Evolutionary conservation across 2,113 vertebrate genomes (phyloP), one percentile per base, ranked within the genome.

Genomic region (Caracal caracal): DNA sequence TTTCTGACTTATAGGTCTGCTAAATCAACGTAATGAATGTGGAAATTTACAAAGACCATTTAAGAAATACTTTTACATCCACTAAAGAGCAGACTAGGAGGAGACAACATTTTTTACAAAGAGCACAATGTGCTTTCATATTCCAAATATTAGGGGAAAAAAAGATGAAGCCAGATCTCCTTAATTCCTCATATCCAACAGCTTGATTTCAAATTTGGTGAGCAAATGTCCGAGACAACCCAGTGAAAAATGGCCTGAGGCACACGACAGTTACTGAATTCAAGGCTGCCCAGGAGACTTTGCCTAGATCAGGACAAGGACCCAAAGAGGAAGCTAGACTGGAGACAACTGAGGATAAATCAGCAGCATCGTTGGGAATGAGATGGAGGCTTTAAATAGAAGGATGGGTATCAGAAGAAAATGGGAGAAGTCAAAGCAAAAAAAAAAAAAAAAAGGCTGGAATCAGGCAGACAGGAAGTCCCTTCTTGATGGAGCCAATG

Each of bases 41-140:
- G 59, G 66, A 97, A 88, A 93, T 73, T 71, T 47, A 96, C 24
- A 96, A 78, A 94, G 93, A 68, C 8, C 9, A 96, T 28, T 92
- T 75, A 84, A 76, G 66, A 83, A 95, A 81, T 88, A 81, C 20
- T 78, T 96, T 93, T 90, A 82, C 3, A 84, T 73, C 81, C 78
- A 81, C 61, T 80, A 49, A 82, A 95, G 13, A 82, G 53, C 24
- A 82, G 61, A 82, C 30, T 0, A 96, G 49, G 26, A 78, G 61
- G 33, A 93, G 49, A 84, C 53, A 73, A 90, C 6, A 22, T 85
- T 92, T 94, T 68, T 87, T 73, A 92, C n/a, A 80, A 15, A 70
- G 87, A 96, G 78, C 12, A 89, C 6, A 75, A 61, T 26, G 47
- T 88, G 56, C 65, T 94, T 94, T 94, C 43, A 65, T 47, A 95